Evolutionary conservation across 1,140 invertebrate genomes (phyloP).

Genomic region (Drosophila gunungcola): DNA sequence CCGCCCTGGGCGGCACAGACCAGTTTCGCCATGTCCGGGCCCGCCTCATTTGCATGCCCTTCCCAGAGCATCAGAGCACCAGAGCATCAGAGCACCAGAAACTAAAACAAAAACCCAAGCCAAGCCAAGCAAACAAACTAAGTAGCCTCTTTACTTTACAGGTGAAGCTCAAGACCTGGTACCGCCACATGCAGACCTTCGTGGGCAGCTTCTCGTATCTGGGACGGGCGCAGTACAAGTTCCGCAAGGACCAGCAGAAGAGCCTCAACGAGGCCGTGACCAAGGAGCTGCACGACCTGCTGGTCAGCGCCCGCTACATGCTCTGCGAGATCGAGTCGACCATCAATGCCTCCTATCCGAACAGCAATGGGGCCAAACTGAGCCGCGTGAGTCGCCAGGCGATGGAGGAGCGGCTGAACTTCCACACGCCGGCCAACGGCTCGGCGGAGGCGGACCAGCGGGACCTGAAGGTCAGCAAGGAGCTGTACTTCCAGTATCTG

Average conservation of each 20-base stretch:
- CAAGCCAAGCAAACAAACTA: background rate
- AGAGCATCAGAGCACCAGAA: too few species aligned
- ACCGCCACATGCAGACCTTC: slow-evolving; percentile 73
- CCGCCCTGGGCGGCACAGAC: slow-evolving; percentile 71
- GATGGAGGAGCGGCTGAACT: slow-evolving; percentile 62
- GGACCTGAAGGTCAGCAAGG: slow-evolving; percentile 70
- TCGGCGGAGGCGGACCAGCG: slow-evolving; percentile 42
- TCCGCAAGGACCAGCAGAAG: slow-evolving; percentile 60
- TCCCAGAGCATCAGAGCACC: slow-evolving; percentile 2
- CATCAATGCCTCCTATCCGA: slow-evolving; percentile 68
- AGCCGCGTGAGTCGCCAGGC: slow-evolving; percentile 41
- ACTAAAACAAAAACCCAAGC: too few species aligned
- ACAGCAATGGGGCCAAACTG: slow-evolving; percentile 62
- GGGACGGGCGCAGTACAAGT: slow-evolving; percentile 71
- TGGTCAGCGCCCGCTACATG: slow-evolving; percentile 59
- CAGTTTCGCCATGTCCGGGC: slow-evolving; percentile 39
- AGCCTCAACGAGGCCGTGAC: slow-evolving; percentile 35
- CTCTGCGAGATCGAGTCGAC: slow-evolving; percentile 75
- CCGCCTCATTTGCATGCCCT: slow-evolving; percentile 51
- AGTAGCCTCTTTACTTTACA: slow-evolving; percentile 12
- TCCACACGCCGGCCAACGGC: slow-evolving; percentile 61
- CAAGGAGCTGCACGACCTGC: slow-evolving; percentile 63
- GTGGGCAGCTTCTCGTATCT: slow-evolving; percentile 70
- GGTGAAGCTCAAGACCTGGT: slow-evolving; percentile 73
- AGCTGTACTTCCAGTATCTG: slow-evolving; percentile 62